Percentiles rank a stretch among this genome's conserved stretches.
These are phyloP conservation scores for Cavia aperea DNA, from an alignment of 2,113 vertebrate species.

Conservation along the genomic window DNA sequence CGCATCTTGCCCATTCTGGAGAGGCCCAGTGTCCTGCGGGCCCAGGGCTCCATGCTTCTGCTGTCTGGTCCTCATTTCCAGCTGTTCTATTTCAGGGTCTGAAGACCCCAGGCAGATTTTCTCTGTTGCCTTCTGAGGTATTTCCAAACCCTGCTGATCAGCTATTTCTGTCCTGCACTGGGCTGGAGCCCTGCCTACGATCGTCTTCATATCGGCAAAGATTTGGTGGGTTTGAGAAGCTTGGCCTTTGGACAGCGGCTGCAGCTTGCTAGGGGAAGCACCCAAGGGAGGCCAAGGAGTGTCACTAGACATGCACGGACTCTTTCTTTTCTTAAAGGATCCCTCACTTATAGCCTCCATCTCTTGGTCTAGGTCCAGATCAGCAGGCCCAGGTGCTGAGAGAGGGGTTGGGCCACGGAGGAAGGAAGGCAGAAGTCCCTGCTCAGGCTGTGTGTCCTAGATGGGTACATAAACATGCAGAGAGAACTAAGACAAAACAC, in stretches of 20 bases:
- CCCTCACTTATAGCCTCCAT: constrained; percentile 60
- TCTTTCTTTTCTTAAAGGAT: constrained; percentile 51
- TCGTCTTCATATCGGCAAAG: constrained; percentile 54
- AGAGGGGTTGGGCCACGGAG: constrained; percentile 39
- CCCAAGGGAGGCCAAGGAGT: background rate
- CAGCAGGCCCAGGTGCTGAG: constrained; percentile 40
- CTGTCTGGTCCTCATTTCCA: constrained; percentile 44
- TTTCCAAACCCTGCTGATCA: constrained; percentile 14
- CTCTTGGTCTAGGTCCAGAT: constrained; percentile 60
- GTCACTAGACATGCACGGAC: background rate
- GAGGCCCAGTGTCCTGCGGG: background rate
- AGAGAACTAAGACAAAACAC: constrained; percentile 20
- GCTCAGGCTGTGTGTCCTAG: constrained; percentile 68
- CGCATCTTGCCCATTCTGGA: background rate
- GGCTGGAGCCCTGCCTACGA: constrained; percentile 48
- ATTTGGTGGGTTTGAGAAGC: constrained; percentile 45
- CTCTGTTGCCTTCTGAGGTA: background rate
- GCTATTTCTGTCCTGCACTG: constrained; percentile 34
- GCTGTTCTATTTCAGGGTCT: constrained; percentile 54
- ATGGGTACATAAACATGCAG: constrained; percentile 61
- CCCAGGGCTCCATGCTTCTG: background rate
- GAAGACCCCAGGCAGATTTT: constrained; percentile 53
- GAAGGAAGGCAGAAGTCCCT: constrained; percentile 64
- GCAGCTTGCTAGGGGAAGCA: constrained; percentile 46
- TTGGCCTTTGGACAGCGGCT: constrained; percentile 56